Evolutionary conservation across 2,797 vertebrate genomes (phyloP).

Genomic region (Danio tinwini): DNA sequence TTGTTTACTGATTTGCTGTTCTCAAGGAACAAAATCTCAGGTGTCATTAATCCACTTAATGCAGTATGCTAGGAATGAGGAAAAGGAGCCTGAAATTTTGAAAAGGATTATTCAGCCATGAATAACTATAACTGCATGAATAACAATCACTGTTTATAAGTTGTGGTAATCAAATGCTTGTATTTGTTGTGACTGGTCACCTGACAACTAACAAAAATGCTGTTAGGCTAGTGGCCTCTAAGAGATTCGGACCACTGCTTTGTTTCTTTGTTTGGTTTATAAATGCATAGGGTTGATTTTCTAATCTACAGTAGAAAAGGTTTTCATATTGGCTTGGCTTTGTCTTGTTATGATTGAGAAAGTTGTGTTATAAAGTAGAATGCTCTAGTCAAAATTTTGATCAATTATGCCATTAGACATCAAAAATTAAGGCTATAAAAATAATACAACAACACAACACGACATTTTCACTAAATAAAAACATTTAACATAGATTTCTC

Average conservation of each 20-base stretch:
- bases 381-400: background rate
- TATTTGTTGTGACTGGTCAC: background rate
- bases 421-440: background rate
- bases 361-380: too few species aligned
- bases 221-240: background rate
- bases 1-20: background rate
- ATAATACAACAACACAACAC: background rate
- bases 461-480: background rate
- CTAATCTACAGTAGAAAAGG: background rate
- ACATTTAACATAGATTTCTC: background rate
- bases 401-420: background rate
- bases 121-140: background rate
- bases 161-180: background rate
- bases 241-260: background rate
- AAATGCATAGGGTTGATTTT: background rate
- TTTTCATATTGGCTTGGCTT: background rate
- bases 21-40: background rate
- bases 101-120: background rate
- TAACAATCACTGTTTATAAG: background rate
- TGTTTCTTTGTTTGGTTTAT: background rate
- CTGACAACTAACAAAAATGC: background rate
- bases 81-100: background rate
- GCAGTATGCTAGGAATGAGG: slow-evolving; percentile 13
- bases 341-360: background rate
- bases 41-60: slow-evolving; percentile 19